These are phyloP conservation scores for Sapayoa aenigma DNA, from an alignment of 2,113 vertebrate genomes.

Conservation along the genomic window DNA sequence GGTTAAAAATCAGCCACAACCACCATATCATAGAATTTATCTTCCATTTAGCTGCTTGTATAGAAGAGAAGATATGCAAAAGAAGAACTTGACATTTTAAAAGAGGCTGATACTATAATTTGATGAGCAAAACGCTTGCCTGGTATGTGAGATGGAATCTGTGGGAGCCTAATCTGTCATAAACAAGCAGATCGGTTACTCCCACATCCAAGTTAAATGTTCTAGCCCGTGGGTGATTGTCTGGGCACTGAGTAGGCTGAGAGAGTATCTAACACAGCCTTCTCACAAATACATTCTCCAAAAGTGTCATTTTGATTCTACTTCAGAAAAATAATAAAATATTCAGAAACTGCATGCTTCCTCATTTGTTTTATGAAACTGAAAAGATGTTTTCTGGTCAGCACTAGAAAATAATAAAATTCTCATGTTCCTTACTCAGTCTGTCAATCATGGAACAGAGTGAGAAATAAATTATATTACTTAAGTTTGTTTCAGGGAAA, in stretches of 20 bases:
- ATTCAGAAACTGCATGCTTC: not conserved
- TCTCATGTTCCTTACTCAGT: not conserved
- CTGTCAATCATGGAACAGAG: not conserved
- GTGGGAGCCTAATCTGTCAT: conserved; percentile 15
- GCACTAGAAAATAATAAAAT: not conserved
- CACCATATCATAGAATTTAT: not conserved
- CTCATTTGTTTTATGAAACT: not conserved
- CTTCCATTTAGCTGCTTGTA: not conserved
- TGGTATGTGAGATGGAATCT: not conserved
- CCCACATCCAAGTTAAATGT: not conserved
- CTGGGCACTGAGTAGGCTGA: not conserved
- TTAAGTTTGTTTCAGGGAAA: not conserved
- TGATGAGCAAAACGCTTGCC: not conserved
- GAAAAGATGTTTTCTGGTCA: not conserved
- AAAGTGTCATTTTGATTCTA: not conserved
- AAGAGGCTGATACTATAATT: not conserved
- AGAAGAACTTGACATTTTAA: conserved; percentile 5
- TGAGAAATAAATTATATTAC: not conserved
- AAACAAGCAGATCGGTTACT: conserved; percentile 6
- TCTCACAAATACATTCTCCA: not conserved
- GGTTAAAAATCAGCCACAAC: not conserved
- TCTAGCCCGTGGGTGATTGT: conserved; percentile 2
- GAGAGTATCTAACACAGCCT: not conserved
- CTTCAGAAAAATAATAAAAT: not conserved
- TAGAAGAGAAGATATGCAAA: not conserved